Percentiles rank a stretch among this genome's conserved stretches.
These are phyloP conservation scores for Podilymbus podiceps DNA, from an alignment of 2,113 vertebrate genomes.

Conservation along the genomic window DNA sequence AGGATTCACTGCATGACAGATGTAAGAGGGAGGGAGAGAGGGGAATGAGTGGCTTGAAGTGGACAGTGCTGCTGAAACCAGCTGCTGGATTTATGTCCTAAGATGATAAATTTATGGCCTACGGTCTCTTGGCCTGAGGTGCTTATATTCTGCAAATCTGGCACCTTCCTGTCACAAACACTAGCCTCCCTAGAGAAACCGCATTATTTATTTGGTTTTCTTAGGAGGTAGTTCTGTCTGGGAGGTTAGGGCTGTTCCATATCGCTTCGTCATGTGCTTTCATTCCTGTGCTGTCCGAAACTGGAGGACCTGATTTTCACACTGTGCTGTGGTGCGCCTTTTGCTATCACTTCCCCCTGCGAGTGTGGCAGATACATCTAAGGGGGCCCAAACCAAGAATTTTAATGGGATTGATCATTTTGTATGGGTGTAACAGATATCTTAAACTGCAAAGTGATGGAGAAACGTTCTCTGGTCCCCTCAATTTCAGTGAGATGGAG, in stretches of 20 bases:
- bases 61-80: neutral
- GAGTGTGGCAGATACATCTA: neutral
- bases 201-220: slow-evolving; percentile 14
- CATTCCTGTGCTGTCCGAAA: neutral
- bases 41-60: neutral
- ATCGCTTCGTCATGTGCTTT: neutral
- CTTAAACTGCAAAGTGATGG: neutral
- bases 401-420: neutral
- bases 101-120: neutral
- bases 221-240: neutral
- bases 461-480: neutral
- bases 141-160: slow-evolving; percentile 3
- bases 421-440: neutral
- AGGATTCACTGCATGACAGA: neutral
- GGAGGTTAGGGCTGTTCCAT: neutral
- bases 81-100: neutral
- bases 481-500: neutral
- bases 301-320: neutral
- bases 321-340: neutral
- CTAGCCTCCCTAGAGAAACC: neutral
- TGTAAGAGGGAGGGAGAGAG: neutral
- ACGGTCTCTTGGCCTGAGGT: neutral
- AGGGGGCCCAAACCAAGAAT: neutral
- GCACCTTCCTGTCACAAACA: neutral
- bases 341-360: neutral